Evolutionary conservation across 2,797 vertebrate genomes (phyloP).

Genomic region (Malurus splendens): DNA sequence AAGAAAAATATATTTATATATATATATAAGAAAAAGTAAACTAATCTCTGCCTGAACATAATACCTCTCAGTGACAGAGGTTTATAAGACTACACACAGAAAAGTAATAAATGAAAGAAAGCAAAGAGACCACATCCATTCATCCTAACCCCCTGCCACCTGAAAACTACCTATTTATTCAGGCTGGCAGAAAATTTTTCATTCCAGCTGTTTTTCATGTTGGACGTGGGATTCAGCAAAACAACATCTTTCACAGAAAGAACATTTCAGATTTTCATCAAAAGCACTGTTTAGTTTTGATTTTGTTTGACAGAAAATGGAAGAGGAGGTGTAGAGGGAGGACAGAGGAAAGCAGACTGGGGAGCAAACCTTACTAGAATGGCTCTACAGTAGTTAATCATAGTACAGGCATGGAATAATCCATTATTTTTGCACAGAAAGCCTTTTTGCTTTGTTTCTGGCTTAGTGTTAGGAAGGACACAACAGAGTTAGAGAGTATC

Average conservation of each 20-base stretch:
- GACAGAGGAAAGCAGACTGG: not conserved
- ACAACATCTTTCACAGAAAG: not conserved
- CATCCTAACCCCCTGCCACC: not conserved
- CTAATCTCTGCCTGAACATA: not conserved
- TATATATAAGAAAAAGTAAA: not conserved
- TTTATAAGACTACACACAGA: not conserved
- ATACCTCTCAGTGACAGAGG: not conserved
- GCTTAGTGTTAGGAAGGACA: not conserved
- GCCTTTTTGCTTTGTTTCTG: not conserved
- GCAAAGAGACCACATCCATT: not conserved
- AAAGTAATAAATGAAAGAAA: constrained; percentile 7
- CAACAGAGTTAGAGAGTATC: not conserved
- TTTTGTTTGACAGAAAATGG: not conserved
- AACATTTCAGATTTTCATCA: not conserved
- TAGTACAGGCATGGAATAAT: not conserved
- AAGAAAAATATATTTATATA: not conserved
- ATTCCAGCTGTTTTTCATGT: not conserved
- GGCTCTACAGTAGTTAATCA: not conserved
- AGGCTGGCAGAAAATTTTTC: not conserved
- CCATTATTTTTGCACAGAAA: not conserved
- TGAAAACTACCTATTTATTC: constrained; percentile 12
- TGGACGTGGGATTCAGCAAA: not conserved
- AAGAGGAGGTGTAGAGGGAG: not conserved
- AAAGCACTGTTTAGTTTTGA: not conserved
- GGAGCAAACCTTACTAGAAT: not conserved